These are phyloP conservation scores for Cyanoderma ruficeps DNA, from an alignment of 2,113 vertebrate species.

Conservation along the genomic window DNA sequence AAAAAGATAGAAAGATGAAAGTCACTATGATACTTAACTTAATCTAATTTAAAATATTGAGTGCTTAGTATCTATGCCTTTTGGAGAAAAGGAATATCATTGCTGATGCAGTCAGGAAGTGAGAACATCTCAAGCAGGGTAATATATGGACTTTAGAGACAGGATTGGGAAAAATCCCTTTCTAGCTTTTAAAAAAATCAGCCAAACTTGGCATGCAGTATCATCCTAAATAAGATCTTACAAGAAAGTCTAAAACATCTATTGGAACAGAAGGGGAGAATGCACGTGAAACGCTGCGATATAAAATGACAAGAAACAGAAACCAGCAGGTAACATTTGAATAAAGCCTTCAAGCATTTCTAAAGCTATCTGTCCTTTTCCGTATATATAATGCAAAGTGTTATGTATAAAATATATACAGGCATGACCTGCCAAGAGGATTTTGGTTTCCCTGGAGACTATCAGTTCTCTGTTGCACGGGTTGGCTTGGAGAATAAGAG, in stretches of 20 bases:
- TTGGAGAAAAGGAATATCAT: background rate
- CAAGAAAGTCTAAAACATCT: background rate
- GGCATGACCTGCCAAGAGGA: constrained; percentile 39
- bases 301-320: constrained; percentile 18
- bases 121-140: background rate
- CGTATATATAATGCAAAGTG: background rate
- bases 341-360: constrained; percentile 28
- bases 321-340: constrained; percentile 37
- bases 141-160: background rate
- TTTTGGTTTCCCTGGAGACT: constrained; percentile 65
- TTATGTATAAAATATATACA: constrained; percentile 21
- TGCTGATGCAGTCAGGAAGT: background rate
- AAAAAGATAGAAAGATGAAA: background rate
- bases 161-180: background rate
- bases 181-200: background rate
- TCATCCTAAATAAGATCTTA: background rate
- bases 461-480: constrained; percentile 11
- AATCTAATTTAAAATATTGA: background rate
- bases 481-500: background rate
- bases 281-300: background rate
- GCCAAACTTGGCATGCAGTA: background rate
- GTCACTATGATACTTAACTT: background rate
- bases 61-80: background rate
- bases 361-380: constrained; percentile 20
- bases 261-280: background rate